A percentile compares a stretch with the other conserved stretches of the same genome.
Conservation (phyloP, 2,797 vertebrate genomes). For the Pseudochirops corinnae region DNA sequence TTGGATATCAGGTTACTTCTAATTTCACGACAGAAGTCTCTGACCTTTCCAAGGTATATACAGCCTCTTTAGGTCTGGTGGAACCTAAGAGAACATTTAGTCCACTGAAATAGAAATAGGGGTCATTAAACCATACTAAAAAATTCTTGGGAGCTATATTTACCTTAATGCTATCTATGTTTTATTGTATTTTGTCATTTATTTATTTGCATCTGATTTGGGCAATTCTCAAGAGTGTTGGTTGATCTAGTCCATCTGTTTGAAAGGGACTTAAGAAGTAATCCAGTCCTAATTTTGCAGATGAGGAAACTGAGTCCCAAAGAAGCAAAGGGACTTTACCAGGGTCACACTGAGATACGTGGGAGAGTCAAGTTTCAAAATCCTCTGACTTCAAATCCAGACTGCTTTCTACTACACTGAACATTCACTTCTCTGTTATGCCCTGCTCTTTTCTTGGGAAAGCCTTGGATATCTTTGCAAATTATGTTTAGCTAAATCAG, state of each 20-base stretch:
- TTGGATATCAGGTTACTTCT: not conserved
- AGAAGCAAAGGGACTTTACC: not conserved
- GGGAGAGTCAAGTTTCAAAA: not conserved
- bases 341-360: not conserved
- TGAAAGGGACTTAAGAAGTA: not conserved
- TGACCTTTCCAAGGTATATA: not conserved
- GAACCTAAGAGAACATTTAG: not conserved
- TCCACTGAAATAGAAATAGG: not conserved
- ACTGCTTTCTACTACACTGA: not conserved
- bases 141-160: not conserved
- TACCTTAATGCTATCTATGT: not conserved
- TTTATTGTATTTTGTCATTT: not conserved
- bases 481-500: not conserved
- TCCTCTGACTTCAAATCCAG: not conserved
- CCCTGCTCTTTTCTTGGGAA: not conserved
- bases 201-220: not conserved
- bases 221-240: not conserved
- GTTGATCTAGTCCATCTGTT: not conserved
- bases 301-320: not conserved
- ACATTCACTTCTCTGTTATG: not conserved
- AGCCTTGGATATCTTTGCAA: not conserved
- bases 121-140: not conserved
- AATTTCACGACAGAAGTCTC: constrained; percentile 6
- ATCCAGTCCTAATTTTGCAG: not conserved
- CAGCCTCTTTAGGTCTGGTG: not conserved